Base-by-base conservation (phyloP, 2,113 vertebrate genomes). In the Cnemophilus loriae region DNA sequence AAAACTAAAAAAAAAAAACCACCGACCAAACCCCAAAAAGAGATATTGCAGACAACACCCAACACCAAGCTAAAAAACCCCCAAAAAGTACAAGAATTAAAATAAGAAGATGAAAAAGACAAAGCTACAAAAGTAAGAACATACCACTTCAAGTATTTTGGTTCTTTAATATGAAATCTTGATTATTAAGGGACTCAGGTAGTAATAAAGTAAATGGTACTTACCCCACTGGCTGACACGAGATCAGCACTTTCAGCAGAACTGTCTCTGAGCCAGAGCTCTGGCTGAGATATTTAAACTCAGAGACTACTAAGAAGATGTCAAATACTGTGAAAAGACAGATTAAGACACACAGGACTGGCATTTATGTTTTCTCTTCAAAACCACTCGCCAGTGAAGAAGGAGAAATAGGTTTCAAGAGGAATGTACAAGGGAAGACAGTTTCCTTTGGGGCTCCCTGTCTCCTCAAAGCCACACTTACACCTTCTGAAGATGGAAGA, bases 371-470 rank as follows among this genome's bases (percentile, higher is more conserved):
- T 75, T 75, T 68, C 13, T 59, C 67, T 78, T 33, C 5, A 67
- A 56, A 74, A 85, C 9, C 17, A 28, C 18, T 18, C 18, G 37
- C 21, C 7, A 35, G 26, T 33, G 59, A 81, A 78, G 37, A 39
- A 26, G 49, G 19, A 67, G 13, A 67, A 74, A 41, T 24, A 1
- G 4, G 5, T 22, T 78, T 53, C 52, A 28, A 4, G 1, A 44
- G 32, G 42, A 69, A 57, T 1, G 2, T 3, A 16, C 4, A 50
- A 37, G 22, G 33, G 57, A 56, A 59, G 5, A 14, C 21, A 33
- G 21, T 2, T 57, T 50, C 10, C 3, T 50, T 39, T 60, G 0
- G 0, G 7, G 15, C 7, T 81, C 22, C 41, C 21, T 33, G 12
- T 17, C 21, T 64, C 53, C 27, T 80, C 21, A 20, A 41, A 44